Conservation (phyloP, 2,113 vertebrate species). For the Leucosticte australis region DNA sequence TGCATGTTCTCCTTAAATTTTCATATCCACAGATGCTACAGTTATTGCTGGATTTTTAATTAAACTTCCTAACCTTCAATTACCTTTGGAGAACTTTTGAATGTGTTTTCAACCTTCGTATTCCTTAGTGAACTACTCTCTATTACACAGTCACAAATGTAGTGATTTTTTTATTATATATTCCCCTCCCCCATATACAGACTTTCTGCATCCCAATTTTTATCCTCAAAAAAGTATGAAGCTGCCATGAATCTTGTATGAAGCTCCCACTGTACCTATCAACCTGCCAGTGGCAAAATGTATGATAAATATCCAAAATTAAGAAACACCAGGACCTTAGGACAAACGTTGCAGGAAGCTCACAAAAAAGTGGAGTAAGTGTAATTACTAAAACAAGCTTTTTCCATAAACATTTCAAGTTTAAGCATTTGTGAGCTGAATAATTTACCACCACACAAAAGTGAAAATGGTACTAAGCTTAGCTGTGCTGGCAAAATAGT, state of each 20-base stretch:
- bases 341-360: slow-evolving; percentile 2
- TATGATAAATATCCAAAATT: slow-evolving; percentile 3
- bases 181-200: background rate
- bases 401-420: slow-evolving; percentile 14
- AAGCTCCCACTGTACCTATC: background rate
- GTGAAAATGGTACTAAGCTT: background rate
- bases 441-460: slow-evolving; percentile 20
- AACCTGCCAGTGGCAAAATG: background rate
- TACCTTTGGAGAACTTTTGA: background rate
- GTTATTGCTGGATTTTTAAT: background rate
- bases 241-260: slow-evolving; percentile 5
- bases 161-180: background rate
- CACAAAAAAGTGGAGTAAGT: background rate
- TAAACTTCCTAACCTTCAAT: background rate
- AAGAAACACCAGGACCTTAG: slow-evolving; percentile 10
- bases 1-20: background rate
- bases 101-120: background rate
- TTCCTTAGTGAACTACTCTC: background rate
- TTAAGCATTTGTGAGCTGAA: slow-evolving; percentile 18
- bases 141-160: background rate
- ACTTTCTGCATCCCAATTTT: background rate
- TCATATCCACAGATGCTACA: background rate
- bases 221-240: background rate
- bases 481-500: background rate
- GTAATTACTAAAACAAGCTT: slow-evolving; percentile 33